phyloP scores from a whole-genome alignment of 2,797 vertebrate genomes.

The Coracias cyanogaster region DNA sequence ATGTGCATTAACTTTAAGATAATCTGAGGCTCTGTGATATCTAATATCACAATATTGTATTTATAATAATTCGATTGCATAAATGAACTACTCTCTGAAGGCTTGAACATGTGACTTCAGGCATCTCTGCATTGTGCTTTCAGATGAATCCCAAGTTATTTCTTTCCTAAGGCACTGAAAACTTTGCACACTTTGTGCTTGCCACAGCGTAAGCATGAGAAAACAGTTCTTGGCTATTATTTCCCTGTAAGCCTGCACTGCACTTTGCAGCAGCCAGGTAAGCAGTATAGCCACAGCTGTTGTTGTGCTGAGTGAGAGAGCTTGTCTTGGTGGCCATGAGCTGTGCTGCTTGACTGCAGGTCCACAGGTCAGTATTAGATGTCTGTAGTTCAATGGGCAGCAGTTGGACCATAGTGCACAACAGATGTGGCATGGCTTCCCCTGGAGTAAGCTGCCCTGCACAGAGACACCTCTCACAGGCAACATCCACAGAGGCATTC shows the following conservation, averaged over 20 bases:
- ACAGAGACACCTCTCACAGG: background rate
- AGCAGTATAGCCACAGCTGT: rapidly evolving
- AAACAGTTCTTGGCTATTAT: background rate
- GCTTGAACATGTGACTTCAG: background rate
- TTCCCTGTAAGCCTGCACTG: background rate
- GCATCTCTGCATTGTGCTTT: background rate
- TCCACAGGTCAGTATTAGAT: background rate
- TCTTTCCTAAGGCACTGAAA: background rate
- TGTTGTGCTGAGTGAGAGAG: background rate
- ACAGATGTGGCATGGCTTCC: background rate
- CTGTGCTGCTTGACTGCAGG: rapidly evolving
- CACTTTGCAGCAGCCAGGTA: background rate
- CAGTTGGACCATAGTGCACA: background rate
- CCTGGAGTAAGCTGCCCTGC: background rate
- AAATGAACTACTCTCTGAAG: background rate
- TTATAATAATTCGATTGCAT: background rate
- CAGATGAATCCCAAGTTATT: background rate
- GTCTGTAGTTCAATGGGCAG: background rate
- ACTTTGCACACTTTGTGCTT: background rate
- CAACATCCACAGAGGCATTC: background rate
- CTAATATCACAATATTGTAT: background rate
- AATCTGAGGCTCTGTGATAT: background rate
- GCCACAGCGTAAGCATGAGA: background rate
- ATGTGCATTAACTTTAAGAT: background rate
- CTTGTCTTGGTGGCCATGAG: background rate